Base-by-base conservation (phyloP, 2,113 vertebrate species). In the Phyllopteryx taeniolatus region DNA sequence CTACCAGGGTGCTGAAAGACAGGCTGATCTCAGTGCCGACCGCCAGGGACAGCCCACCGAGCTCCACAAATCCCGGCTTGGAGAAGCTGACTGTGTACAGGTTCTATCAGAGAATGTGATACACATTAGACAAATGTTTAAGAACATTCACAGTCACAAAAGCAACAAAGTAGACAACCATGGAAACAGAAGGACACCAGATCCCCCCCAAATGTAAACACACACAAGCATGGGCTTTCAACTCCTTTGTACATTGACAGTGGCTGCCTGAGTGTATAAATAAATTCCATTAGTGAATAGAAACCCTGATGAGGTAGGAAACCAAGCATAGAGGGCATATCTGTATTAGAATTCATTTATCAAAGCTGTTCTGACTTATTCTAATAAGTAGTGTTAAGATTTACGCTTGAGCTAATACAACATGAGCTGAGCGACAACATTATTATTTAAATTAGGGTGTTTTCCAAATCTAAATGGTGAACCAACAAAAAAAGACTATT, bases 1-100 rank as follows among this genome's bases (percentile, higher is more conserved):
- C 94, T 1, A 91, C 94, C 83, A 89, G 92, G 9, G 97, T 99
- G 90, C 96, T 98, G 92, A 99, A 99, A 17, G 98, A 99, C 77
- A 99, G 90, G 56, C 95, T 97, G 91, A 99, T 96, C 92, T 98
- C 97, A 3, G 95, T 96, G 71, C 91, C 93, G 2, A 93, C 63
- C 0, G 88, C 88, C 66, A 98, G 80, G 0, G 93, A 83, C 42
- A 94, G 86, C 5, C 95, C 94, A 0, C 86, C 72, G 68, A 99
- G 87, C 83, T 98, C 96, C 86, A 99, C 86, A 79, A 91, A 98
- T 4, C 98, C 98, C 0, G 96, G 93, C 68, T 92, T 96, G 39
- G 93, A 91, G 88, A 99, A 98, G 75, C 95, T 98, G 51, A 99
- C 95, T 0, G 93, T 96, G 85, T 95, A 92, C 74, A 98, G 92